Evolutionary conservation across 2,113 vertebrate genomes (phyloP).

Genomic region (Danionella cerebrum): DNA sequence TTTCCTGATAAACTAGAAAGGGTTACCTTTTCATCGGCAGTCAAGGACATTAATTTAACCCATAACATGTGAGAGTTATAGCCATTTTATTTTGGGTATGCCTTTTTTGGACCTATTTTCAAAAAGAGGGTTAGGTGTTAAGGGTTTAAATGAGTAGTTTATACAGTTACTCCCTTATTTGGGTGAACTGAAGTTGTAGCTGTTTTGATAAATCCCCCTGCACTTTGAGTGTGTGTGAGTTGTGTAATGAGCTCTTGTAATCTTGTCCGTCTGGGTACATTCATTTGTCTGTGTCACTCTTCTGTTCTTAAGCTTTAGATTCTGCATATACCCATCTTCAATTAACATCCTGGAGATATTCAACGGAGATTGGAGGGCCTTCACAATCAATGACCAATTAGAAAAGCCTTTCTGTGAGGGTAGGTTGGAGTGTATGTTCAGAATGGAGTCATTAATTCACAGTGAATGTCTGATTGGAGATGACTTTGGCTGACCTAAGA

Average conservation of each 20-base stretch:
- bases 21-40: no score
- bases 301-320: conserved; percentile 40
- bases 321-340: conserved; percentile 61
- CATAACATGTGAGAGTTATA: no score
- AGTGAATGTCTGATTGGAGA: conserved; percentile 72
- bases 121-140: no score
- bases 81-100: no score
- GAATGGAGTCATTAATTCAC: conserved; percentile 66
- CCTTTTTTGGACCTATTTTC: no score
- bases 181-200: no score
- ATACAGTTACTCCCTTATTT: no score
- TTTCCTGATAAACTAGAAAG: no score
- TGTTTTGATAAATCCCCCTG: neutral
- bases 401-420: conserved; percentile 39
- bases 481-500: conserved; percentile 66
- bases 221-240: neutral
- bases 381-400: conserved; percentile 68
- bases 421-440: conserved; percentile 17
- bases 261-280: conserved; percentile 35
- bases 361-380: conserved; percentile 57
- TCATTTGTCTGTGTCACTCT: conserved; percentile 29
- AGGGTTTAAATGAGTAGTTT: no score
- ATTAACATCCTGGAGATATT: conserved; percentile 60
- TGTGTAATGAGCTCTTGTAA: conserved; percentile 12
- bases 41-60: no score